Evolutionary conservation across 2,888 invertebrate species (phyloP).

Genomic region (Polietes domitor): DNA sequence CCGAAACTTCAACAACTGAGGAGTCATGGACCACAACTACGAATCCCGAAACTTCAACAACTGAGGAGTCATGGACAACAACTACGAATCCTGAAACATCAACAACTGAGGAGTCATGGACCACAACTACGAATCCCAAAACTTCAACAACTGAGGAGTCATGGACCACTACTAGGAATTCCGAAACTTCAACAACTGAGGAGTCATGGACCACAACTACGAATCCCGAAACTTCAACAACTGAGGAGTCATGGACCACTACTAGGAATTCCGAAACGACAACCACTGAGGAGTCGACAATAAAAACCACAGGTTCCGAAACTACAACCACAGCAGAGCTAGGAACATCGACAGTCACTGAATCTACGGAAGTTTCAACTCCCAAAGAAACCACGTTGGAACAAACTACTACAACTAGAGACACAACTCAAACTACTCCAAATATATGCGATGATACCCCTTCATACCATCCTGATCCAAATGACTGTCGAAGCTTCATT

Average conservation of each 20-base stretch:
- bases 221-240: not conserved
- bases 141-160: not conserved
- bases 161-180: not conserved
- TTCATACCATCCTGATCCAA: conserved; percentile 34
- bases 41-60: not conserved
- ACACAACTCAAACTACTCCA: not conserved
- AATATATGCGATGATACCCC: not conserved
- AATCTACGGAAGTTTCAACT: no score
- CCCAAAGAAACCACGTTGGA: no score
- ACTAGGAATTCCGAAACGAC: not conserved
- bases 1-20: no score
- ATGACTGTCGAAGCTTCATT: conserved; percentile 41
- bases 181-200: not conserved
- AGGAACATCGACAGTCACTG: no score
- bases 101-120: not conserved
- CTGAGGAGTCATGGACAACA: not conserved
- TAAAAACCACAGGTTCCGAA: not conserved
- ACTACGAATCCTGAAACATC: not conserved
- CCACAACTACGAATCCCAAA: not conserved
- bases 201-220: not conserved
- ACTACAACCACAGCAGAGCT: no score
- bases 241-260: not conserved
- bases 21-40: not conserved
- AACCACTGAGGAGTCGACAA: conserved; percentile 24
- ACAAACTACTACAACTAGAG: not conserved